A percentile compares a stretch with the other conserved stretches of the same genome.
These are phyloP conservation scores for Scaptomyza montana DNA, from an alignment of 1,140 invertebrate genomes.

Conservation along the genomic window DNA sequence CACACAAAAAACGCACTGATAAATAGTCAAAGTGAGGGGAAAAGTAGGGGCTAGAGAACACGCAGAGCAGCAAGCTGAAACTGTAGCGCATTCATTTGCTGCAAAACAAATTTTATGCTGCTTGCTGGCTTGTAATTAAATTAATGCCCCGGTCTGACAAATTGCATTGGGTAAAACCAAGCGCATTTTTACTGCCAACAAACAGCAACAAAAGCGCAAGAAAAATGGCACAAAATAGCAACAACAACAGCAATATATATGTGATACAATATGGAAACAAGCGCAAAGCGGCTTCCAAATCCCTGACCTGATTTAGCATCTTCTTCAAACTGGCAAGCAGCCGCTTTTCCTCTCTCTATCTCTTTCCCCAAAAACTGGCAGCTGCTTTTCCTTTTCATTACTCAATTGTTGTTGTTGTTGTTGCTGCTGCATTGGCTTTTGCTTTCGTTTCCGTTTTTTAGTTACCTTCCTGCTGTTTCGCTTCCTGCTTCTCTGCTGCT, in stretches of 20 bases:
- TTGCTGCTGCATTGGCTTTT: slow-evolving; percentile 56
- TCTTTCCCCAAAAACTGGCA: slow-evolving; percentile 1
- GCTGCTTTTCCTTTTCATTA: slow-evolving; percentile 30
- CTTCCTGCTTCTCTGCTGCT: slow-evolving; percentile 17
- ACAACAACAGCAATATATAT: slow-evolving; percentile 18
- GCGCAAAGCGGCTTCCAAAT: slow-evolving; percentile 52
- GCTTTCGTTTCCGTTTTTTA: slow-evolving; percentile 69
- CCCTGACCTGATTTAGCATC: slow-evolving; percentile 76
- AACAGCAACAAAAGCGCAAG: slow-evolving; percentile 10
- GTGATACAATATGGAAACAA: slow-evolving; percentile 19
- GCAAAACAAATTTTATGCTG: slow-evolving; percentile 37
- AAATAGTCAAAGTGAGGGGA: slow-evolving; percentile 12
- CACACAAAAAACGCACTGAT: slow-evolving; percentile 56
- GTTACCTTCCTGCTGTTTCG: slow-evolving; percentile 57
- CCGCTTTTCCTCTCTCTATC: slow-evolving; percentile 24
- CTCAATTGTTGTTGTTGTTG: slow-evolving; percentile 1
- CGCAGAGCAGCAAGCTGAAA: slow-evolving; percentile 17
- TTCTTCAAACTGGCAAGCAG: slow-evolving; percentile 39
- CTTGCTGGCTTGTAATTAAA: slow-evolving; percentile 61
- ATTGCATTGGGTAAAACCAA: slow-evolving; percentile 22
- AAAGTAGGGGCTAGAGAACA: no score
- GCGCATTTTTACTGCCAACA: slow-evolving; percentile 30
- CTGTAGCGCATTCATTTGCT: slow-evolving; percentile 37
- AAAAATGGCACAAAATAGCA: slow-evolving; percentile 34
- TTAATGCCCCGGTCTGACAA: slow-evolving; percentile 59